Base-by-base conservation (phyloP, 2,888 invertebrate species). In the Drosophila koepferae region DNA sequence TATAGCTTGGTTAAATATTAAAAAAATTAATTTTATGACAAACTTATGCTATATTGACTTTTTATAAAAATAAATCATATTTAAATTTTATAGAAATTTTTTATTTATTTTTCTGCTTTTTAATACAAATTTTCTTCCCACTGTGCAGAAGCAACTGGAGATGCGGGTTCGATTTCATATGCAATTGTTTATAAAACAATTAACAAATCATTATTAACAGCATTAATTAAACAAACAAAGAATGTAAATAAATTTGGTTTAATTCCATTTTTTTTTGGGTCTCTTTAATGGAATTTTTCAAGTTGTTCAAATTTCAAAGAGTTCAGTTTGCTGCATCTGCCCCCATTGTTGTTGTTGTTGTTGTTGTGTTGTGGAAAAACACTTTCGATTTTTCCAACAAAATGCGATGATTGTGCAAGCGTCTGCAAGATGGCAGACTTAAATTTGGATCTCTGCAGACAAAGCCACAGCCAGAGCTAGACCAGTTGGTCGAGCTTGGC, bases 171-270 rank as follows among this genome's bases (percentile, higher is more conserved):
- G 40, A 72, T 80, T 78, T 75, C 73, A 58, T 54, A 54, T 48
- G 60, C 64, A 64, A 53, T 56, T 75, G 70, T 69, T 72, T 61
- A 67, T 67, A 74, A 77, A 80, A 86, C 80, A 83, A 86, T 86
- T 86, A 82, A 82, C 78, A 74, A 71, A 63, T 67, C 66, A 74
- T 83, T 86, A 81, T 80, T 72, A 88, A 85, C 69, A 69, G 56
- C 70, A 67, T 72, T 72, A 53, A 72, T 66, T 63, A 62, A 72
- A 68, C 49, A 31, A 48, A 54, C 61, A 63, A 65, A 69, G 76
- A 73, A 76, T 59, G n/a, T 36, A 51, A 18, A 34, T 7, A 51
- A 34, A 51, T 51, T 51, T 34, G 12, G 34, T n/a, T 34, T 31
- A 31, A 7, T 28, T 46, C 7, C 8, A 8, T 7, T n/a, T 34